These are phyloP conservation scores for Mesaphorura yosii DNA, from an alignment of 1,140 invertebrate genomes.

Conservation along the genomic window DNA sequence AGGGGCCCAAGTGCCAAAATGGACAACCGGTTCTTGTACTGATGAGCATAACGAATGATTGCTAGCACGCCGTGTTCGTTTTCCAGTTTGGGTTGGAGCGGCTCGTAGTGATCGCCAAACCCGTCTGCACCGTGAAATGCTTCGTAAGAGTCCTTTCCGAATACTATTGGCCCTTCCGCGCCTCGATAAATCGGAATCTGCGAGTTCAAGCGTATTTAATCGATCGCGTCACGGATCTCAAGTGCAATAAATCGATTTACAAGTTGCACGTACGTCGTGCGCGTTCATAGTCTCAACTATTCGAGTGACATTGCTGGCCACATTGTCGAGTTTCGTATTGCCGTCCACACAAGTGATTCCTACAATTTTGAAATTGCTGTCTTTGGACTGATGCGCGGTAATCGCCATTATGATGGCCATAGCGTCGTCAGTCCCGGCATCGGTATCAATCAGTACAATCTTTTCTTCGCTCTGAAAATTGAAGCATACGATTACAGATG, in stretches of 20 bases:
- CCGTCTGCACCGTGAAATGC: slow-evolving; percentile 51
- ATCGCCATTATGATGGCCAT: slow-evolving; percentile 48
- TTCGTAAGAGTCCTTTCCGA: slow-evolving; percentile 16
- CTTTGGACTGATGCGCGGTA: slow-evolving; percentile 38
- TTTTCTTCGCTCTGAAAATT: slow-evolving; percentile 21
- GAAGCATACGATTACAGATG: too few relatives aligned
- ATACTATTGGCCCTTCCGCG: slow-evolving; percentile 42
- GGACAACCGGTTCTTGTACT: slow-evolving; percentile 41
- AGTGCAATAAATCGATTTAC: too few relatives aligned
- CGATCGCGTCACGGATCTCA: too few relatives aligned
- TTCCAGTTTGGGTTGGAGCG: slow-evolving; percentile 28
- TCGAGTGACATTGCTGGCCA: slow-evolving; percentile 47
- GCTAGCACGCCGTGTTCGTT: slow-evolving; percentile 38
- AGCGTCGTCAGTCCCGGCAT: slow-evolving; percentile 53
- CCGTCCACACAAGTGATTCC: slow-evolving; percentile 52
- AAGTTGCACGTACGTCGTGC: slow-evolving; percentile 41
- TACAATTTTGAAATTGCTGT: slow-evolving; percentile 40
- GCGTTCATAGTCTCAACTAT: slow-evolving; percentile 41
- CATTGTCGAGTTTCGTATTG: slow-evolving; percentile 49
- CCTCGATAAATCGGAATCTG: slow-evolving; percentile 57
- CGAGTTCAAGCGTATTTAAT: too few relatives aligned
- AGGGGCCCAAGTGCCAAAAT: slow-evolving; percentile 49
- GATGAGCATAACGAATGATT: slow-evolving; percentile 40
- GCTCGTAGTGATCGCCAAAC: slow-evolving; percentile 45
- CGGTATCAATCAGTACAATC: slow-evolving; percentile 48